Percentiles rank a stretch among this genome's conserved stretches.
Evolutionary conservation across 2,888 invertebrate species (phyloP).

Genomic region (Teleiodes luculella): DNA sequence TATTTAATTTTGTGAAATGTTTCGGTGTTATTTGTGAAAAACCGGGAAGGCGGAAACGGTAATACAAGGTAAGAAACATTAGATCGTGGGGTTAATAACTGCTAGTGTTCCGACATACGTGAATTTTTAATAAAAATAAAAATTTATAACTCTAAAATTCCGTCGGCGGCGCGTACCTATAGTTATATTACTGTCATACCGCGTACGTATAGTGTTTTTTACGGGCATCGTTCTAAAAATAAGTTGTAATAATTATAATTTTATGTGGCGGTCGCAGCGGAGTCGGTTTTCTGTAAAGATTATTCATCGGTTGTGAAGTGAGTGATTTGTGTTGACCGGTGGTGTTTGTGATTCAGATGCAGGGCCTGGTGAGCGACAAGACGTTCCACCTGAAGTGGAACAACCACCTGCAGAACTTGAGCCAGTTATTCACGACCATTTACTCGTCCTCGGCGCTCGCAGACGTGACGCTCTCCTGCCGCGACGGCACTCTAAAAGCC

Average conservation of each 20-base stretch:
- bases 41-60: slow-evolving; percentile 68
- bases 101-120: slow-evolving; percentile 51
- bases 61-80: slow-evolving; percentile 68
- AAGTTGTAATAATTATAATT: slow-evolving; percentile 80
- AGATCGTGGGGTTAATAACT: slow-evolving; percentile 49
- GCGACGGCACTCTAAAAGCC: slow-evolving; percentile 83
- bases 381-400: slow-evolving; percentile 85
- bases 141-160: slow-evolving; percentile 72
- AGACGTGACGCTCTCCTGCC: slow-evolving; percentile 85
- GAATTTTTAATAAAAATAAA: slow-evolving; percentile 56
- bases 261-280: slow-evolving; percentile 76
- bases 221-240: slow-evolving; percentile 80
- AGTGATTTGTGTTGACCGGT: slow-evolving; percentile 52
- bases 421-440: slow-evolving; percentile 83
- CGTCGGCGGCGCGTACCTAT: slow-evolving; percentile 76
- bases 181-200: slow-evolving; percentile 76
- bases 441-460: slow-evolving; percentile 84
- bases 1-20: slow-evolving; percentile 78
- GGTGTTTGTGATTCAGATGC: slow-evolving; percentile 69
- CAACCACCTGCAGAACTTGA: slow-evolving; percentile 85
- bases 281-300: slow-evolving; percentile 70
- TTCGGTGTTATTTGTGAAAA: slow-evolving; percentile 77
- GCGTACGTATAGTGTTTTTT: slow-evolving; percentile 80
- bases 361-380: slow-evolving; percentile 80
- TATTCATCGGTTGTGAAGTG: slow-evolving; percentile 61